Conservation (phyloP, 2,888 invertebrate genomes). For the Spilosoma lubricipeda region DNA sequence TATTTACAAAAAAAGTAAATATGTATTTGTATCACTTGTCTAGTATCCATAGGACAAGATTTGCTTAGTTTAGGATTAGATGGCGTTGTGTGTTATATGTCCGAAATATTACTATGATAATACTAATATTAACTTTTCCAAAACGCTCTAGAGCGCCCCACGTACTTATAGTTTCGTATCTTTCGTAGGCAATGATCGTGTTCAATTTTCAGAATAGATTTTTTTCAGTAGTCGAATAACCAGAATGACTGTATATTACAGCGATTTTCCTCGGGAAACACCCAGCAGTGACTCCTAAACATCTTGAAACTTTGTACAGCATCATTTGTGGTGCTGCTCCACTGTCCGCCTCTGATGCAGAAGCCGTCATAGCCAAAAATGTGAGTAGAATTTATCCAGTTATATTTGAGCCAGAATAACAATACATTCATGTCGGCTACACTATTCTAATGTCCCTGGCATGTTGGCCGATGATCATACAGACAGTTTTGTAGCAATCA, state of each 20-base stretch:
- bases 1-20: too few relatives aligned
- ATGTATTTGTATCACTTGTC: too few relatives aligned
- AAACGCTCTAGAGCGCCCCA: too few relatives aligned
- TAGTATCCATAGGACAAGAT: too few relatives aligned
- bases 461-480: not conserved
- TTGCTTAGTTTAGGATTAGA: too few relatives aligned
- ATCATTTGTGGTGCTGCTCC: slow-evolving; percentile 90
- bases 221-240: not conserved
- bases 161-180: too few relatives aligned
- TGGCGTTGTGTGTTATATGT: too few relatives aligned
- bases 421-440: not conserved
- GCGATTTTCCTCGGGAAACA: slow-evolving; percentile 90
- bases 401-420: not conserved
- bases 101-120: too few relatives aligned
- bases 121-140: too few relatives aligned
- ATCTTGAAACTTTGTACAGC: slow-evolving; percentile 84
- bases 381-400: slow-evolving; percentile 57
- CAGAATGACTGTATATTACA: slow-evolving; percentile 65
- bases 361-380: slow-evolving; percentile 72
- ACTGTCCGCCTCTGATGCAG: slow-evolving; percentile 85
- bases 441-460: too few relatives aligned
- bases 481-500: not conserved
- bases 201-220: not conserved
- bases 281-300: slow-evolving; percentile 87
- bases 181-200: not conserved